Evolutionary conservation across 2,888 invertebrate genomes (phyloP), one percentile per base, ranked within the genome.

Genomic region (Andrena minutula): DNA sequence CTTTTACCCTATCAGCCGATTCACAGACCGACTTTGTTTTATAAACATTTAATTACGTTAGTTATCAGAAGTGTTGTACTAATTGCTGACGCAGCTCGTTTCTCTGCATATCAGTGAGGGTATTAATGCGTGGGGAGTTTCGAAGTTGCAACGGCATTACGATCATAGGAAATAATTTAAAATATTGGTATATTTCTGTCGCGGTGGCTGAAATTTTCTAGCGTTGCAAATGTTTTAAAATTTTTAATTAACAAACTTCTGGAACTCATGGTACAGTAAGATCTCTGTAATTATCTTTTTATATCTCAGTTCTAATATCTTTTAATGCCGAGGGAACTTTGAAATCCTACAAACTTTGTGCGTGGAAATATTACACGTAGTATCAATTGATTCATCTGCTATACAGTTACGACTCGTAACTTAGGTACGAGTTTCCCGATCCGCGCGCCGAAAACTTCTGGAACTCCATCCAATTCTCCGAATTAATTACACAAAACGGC

Each of bases 161-260:
- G 23, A 23, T 56, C 10, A 20, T 23, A 10, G 56, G 23, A 56
- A 56, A 56, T 41, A 41, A 41, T 41, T 41, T 41, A 1, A 41
- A 41, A 41, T 41, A 41, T 41, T 41, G 16, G 16, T 41, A 41
- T 16, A 12, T 16, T 41, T 41, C 41, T 41, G 16, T 41, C 41
- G 41, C 41, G 41, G 16, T 12, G 4, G 16, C 41, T 41, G 41
- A 16, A 5, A 41, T 1, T 16, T 16, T 41, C 41, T 16, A 41
- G 16, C 41, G 4, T 26, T 56, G 10, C 1, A 56, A 26, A 56
- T 1, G 56, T 10, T 56, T 20, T 7, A 10, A 23, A 56, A 56
- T 2, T 56, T 56, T 56, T 56, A 56, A 56, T 56, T 56, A 56
- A 8, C 23, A 26, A 56, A 56, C 56, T 56, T 56, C 23, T 12